A percentile compares a stretch with the other conserved stretches of the same genome.
Conservation (phyloP, 2,888 invertebrate species). For the Monoplex corrugatus region DNA sequence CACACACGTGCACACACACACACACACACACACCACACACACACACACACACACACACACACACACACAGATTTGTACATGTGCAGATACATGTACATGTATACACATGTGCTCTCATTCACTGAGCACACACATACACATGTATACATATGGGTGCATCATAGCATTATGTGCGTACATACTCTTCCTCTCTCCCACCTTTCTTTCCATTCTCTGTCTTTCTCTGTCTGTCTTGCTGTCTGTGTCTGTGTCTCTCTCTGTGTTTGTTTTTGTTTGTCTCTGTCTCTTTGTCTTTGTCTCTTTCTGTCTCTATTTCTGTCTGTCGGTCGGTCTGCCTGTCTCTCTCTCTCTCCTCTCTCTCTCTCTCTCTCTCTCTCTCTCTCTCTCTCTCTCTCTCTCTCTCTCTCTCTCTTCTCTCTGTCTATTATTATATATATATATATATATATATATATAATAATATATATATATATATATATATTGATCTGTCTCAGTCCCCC, state of each 20-base stretch:
- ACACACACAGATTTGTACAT: not conserved
- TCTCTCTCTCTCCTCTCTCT: not conserved
- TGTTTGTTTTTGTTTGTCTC: not conserved
- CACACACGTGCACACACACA: conserved; percentile 24
- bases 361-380: not conserved
- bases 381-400: not conserved
- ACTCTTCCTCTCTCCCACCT: not conserved
- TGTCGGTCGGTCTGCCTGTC: not conserved
- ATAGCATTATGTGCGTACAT: too few relatives aligned
- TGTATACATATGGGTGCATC: too few relatives aligned
- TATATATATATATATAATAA: not conserved
- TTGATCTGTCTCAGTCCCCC: too few relatives aligned
- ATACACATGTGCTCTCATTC: not conserved
- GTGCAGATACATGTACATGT: not conserved
- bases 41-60: not conserved
- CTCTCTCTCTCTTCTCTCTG: not conserved
- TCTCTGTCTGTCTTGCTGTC: not conserved
- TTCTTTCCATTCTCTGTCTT: not conserved
- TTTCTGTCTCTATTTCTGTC: too few relatives aligned
- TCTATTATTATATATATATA: not conserved
- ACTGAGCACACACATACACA: not conserved
- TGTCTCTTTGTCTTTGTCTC: not conserved
- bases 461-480: not conserved
- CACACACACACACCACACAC: not conserved
- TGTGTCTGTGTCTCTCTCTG: too few relatives aligned